These are phyloP conservation scores for Anoplius nigerrimus DNA, from an alignment of 2,888 invertebrate species.

Conservation along the genomic window DNA sequence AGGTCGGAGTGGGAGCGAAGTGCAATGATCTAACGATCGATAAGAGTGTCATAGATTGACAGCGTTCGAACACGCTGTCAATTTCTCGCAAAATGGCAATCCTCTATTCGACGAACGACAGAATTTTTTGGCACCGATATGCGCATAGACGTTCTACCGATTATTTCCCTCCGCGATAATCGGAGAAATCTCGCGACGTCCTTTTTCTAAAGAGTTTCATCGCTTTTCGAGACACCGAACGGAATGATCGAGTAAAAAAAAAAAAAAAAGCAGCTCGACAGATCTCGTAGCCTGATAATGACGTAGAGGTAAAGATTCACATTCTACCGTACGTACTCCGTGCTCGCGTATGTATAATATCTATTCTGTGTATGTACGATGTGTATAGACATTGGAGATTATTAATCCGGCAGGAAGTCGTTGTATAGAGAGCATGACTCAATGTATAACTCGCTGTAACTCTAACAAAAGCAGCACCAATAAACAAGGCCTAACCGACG, in stretches of 20 bases:
- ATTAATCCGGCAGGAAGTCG: too few relatives aligned
- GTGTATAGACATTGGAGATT: constrained; percentile 29
- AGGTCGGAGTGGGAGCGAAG: neutral
- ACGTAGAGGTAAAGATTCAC: neutral
- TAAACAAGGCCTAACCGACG: constrained; percentile 65
- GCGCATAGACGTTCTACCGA: too few relatives aligned
- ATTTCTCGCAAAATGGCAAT: too few relatives aligned
- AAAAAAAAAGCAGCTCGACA: neutral
- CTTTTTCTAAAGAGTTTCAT: neutral
- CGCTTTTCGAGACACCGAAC: neutral
- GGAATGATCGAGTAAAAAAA: neutral
- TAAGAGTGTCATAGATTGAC: too few relatives aligned
- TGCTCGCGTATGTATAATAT: constrained; percentile 39
- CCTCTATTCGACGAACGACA: too few relatives aligned
- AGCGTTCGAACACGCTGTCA: too few relatives aligned
- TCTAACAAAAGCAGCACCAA: constrained; percentile 63
- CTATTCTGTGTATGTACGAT: constrained; percentile 48
- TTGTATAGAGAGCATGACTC: constrained; percentile 46
- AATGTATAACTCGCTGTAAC: constrained; percentile 64
- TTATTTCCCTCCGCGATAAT: too few relatives aligned
- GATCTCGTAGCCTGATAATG: neutral
- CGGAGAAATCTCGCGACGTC: neutral
- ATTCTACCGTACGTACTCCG: constrained; percentile 4
- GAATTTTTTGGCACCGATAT: too few relatives aligned
- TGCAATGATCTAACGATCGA: too few relatives aligned